Evolutionary conservation across 2,888 invertebrate genomes (phyloP), one percentile per base, ranked within the genome.

Genomic region (Alcis repandata): DNA sequence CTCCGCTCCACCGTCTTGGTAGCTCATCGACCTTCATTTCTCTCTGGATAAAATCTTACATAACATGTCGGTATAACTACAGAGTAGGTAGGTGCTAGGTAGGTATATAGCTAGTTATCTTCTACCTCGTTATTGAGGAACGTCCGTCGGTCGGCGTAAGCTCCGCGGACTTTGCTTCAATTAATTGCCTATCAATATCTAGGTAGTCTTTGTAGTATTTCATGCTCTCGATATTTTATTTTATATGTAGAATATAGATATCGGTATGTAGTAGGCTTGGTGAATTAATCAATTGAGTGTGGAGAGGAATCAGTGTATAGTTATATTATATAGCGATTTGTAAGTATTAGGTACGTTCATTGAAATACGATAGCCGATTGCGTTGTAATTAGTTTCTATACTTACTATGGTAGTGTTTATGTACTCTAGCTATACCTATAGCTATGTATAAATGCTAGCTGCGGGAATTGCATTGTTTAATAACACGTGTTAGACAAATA

Each of bases 131-230:
- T 63, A 63, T 52, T 52, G 51, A 63, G 52, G 38, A 46, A 63
- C 53, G 51, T 51, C 36, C 13, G 51, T 36, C 36, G 46, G 38
- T 40, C 52, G 53, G 32, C 22, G 27, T 54, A 64, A 64, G 33
- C 63, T 59, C 54, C 15, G 11, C 53, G 53, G 59, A 33, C 59
- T 62, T 63, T 53, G 57, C 32, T 48, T 40, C 58, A 40, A 63
- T 59, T 59, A 53, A 63, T 58, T 53, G 40, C 46, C 63, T 53
- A 63, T 63, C 52, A 33, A 58, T 63, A 58, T 52, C 11, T 52
- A 11, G 56, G 20, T 49, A 36, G 38, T 32, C 52, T 63, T 53
- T 40, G 51, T 59, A 19, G 22, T 41, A 40, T 59, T 59, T 20
- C 38, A 38, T 51, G 13, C 36, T 11, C 38, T n/a, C 3, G 13